Evolutionary conservation across 2,888 invertebrate genomes (phyloP).

Genomic region (Drosophila hamatofila): DNA sequence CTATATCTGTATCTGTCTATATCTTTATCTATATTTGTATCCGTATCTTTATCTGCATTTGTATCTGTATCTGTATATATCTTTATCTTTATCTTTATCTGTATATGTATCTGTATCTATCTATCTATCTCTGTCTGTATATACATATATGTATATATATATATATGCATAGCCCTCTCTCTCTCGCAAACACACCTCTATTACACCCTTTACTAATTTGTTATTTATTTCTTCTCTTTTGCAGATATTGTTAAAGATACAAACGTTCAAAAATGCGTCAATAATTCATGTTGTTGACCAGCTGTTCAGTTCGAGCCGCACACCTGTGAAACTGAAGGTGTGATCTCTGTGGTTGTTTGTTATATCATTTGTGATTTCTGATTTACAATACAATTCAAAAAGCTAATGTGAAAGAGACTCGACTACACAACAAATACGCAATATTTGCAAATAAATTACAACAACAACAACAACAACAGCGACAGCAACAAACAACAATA

Average conservation of each 20-base stretch:
- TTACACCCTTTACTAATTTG: too few species aligned
- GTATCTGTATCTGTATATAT: too few species aligned
- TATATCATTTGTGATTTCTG: constrained; percentile 25
- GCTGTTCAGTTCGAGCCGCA: constrained; percentile 14
- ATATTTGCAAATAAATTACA: constrained; percentile 35
- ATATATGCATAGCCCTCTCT: too few species aligned
- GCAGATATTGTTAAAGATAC: constrained; percentile 29
- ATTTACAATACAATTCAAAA: constrained; percentile 23
- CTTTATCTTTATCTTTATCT: too few species aligned
- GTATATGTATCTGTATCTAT: background rate
- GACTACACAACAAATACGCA: constrained; percentile 26
- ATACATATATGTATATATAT: too few species aligned
- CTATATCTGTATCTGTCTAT: too few species aligned
- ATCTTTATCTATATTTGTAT: too few species aligned
- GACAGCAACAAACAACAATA: constrained; percentile 23
- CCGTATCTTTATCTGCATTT: too few species aligned
- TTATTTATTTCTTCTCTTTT: constrained; percentile 28
- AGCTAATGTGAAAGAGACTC: constrained; percentile 27
- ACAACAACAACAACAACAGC: background rate
- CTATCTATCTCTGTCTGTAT: background rate
- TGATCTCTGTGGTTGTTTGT: constrained; percentile 8
- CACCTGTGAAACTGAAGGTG: constrained; percentile 25
- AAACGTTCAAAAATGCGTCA: constrained; percentile 25
- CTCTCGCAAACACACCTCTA: too few species aligned
- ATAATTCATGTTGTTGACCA: constrained; percentile 23